Percentiles rank a stretch among this genome's conserved stretches.
Conservation (phyloP, 2,888 invertebrate genomes). For the Drosophila fungiperda region DNA sequence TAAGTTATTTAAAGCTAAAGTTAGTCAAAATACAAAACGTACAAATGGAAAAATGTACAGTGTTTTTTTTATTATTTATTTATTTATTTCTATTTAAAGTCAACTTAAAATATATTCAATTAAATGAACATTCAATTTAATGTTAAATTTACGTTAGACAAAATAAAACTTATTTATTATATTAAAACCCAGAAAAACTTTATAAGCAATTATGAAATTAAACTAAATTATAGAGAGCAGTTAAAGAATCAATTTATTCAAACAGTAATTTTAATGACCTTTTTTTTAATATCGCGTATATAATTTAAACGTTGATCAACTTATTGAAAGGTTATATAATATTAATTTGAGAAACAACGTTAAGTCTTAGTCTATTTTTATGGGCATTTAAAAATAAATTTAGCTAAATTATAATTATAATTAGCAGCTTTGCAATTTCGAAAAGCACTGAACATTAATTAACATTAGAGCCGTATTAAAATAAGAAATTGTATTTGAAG, state of each 20-base stretch:
- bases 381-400: not conserved
- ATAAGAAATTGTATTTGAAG: not conserved
- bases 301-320: not conserved
- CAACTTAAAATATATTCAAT: not conserved
- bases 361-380: not conserved
- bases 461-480: not conserved
- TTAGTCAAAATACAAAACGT: not conserved
- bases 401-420: too few relatives aligned
- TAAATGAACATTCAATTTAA: not conserved
- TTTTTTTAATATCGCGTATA: too few relatives aligned
- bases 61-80: not conserved
- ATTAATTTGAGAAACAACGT: not conserved
- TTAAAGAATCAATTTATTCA: too few relatives aligned
- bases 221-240: not conserved
- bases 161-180: not conserved
- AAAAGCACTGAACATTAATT: not conserved
- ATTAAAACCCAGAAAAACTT: not conserved
- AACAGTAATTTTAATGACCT: too few relatives aligned
- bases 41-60: not conserved
- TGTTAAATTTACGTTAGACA: not conserved
- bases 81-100: not conserved
- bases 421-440: not conserved
- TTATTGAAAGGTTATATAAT: not conserved
- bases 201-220: not conserved
- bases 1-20: not conserved